These are phyloP conservation scores for Brachionichthys hirsutus DNA, from an alignment of 2,113 vertebrate genomes.

Conservation along the genomic window DNA sequence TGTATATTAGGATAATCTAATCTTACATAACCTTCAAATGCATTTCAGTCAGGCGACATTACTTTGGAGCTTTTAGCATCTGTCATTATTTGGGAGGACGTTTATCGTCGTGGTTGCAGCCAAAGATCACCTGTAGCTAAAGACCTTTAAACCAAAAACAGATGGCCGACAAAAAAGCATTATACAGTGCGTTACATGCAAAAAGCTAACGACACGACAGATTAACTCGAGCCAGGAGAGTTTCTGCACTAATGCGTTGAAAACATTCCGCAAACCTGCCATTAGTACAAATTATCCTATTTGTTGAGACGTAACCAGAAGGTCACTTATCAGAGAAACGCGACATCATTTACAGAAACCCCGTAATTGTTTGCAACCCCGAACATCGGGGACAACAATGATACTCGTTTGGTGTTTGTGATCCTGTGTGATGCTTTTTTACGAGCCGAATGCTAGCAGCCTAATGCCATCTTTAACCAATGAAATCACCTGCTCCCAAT, in stretches of 20 bases:
- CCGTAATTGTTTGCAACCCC: conserved; percentile 17
- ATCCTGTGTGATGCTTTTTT: conserved; percentile 31
- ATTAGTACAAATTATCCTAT: conserved; percentile 26
- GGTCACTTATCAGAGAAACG: conserved; percentile 16
- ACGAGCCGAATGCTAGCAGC: conserved; percentile 39
- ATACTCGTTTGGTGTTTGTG: conserved; percentile 47
- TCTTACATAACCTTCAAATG: background rate
- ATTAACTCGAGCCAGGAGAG: conserved; percentile 29
- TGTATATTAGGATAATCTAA: background rate
- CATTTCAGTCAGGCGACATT: conserved; percentile 4
- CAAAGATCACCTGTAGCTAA: conserved; percentile 2
- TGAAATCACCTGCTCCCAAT: background rate
- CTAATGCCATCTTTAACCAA: conserved; percentile 20
- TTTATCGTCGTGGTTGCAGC: conserved; percentile 3
- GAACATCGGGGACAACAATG: conserved; percentile 29
- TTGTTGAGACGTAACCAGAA: conserved; percentile 29
- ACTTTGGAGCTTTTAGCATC: background rate
- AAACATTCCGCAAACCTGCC: conserved; percentile 17
- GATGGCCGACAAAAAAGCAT: conserved; percentile 8
- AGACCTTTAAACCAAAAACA: conserved; percentile 28
- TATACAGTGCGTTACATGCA: background rate
- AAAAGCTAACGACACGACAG: background rate
- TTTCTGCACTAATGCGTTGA: conserved; percentile 26
- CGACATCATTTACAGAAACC: conserved; percentile 25
- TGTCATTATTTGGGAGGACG: background rate